Percentiles rank a stretch among this genome's conserved stretches.
Conservation (phyloP, 1,140 invertebrate genomes). For the Bilobella aurantiaca region DNA sequence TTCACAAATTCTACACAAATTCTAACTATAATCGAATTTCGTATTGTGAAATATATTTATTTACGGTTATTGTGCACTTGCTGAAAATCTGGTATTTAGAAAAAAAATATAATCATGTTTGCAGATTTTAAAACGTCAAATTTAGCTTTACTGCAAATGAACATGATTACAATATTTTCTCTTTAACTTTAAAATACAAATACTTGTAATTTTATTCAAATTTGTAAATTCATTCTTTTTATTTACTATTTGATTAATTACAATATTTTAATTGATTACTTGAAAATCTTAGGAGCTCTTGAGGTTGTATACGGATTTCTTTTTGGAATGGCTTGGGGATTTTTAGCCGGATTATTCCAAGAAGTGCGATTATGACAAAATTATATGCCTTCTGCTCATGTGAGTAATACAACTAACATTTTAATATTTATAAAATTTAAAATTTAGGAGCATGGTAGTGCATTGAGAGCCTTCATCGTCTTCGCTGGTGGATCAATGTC, state of each 20-base stretch:
- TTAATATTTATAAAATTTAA: slow-evolving; percentile 2
- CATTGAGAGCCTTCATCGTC: slow-evolving; percentile 17
- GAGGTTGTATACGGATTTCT: slow-evolving; percentile 24
- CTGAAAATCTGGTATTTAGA: no score
- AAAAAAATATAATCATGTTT: no score
- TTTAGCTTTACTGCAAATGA: no score
- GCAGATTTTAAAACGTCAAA: no score
- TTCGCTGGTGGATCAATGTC: slow-evolving; percentile 20
- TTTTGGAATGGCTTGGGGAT: slow-evolving; percentile 27
- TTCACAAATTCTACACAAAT: no score
- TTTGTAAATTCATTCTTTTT: background rate
- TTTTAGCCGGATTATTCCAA: slow-evolving; percentile 14
- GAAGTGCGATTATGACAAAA: slow-evolving; percentile 16
- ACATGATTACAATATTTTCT: no score
- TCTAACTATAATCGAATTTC: no score
- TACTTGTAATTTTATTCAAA: background rate
- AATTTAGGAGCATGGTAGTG: background rate
- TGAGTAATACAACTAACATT: background rate
- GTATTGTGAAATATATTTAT: no score
- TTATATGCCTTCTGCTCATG: background rate
- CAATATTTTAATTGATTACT: background rate
- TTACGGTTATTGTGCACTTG: no score
- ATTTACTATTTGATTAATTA: background rate
- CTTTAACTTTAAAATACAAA: no score
- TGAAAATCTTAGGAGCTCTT: slow-evolving; percentile 17